Evolutionary conservation across 1,140 invertebrate species (phyloP).

Genomic region (Drosophila serrata): DNA sequence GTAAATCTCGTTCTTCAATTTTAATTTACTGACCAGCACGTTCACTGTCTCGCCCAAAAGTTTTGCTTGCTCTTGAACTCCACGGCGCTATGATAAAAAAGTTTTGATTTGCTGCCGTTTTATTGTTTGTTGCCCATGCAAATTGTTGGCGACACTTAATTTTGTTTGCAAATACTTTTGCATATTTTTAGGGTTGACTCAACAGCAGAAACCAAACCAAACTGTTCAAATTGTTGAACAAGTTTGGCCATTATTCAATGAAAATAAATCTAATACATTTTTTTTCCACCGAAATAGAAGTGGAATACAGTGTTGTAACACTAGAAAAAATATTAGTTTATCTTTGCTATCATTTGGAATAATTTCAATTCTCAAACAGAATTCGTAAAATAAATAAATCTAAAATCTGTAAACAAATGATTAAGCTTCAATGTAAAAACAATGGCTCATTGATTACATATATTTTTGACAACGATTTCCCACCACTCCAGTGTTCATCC

Average conservation of each 20-base stretch:
- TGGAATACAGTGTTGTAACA: background rate
- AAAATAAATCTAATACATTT: slow-evolving; percentile 28
- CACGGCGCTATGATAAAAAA: slow-evolving; percentile 24
- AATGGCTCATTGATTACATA: slow-evolving; percentile 16
- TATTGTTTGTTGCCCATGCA: slow-evolving; percentile 55
- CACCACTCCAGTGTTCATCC: slow-evolving; percentile 8
- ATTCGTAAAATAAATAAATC: background rate
- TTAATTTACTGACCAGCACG: slow-evolving; percentile 20
- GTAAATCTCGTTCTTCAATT: slow-evolving; percentile 9
- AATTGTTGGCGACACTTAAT: slow-evolving; percentile 74
- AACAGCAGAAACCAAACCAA: slow-evolving; percentile 27
- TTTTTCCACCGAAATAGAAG: background rate
- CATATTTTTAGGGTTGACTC: slow-evolving; percentile 69
- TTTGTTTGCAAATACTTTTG: slow-evolving; percentile 74
- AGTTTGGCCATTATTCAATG: slow-evolving; percentile 32
- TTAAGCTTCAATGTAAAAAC: background rate
- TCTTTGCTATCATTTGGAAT: background rate
- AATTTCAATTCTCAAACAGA: too few species aligned
- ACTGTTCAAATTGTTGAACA: slow-evolving; percentile 46
- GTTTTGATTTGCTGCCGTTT: slow-evolving; percentile 46
- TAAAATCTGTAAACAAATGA: background rate
- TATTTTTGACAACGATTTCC: slow-evolving; percentile 28
- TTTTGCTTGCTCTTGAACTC: slow-evolving; percentile 30
- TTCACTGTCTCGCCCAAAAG: slow-evolving; percentile 20
- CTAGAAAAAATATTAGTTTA: background rate